These are phyloP conservation scores for Pygocentrus nattereri DNA, from an alignment of 2,797 vertebrate genomes.

Conservation along the genomic window DNA sequence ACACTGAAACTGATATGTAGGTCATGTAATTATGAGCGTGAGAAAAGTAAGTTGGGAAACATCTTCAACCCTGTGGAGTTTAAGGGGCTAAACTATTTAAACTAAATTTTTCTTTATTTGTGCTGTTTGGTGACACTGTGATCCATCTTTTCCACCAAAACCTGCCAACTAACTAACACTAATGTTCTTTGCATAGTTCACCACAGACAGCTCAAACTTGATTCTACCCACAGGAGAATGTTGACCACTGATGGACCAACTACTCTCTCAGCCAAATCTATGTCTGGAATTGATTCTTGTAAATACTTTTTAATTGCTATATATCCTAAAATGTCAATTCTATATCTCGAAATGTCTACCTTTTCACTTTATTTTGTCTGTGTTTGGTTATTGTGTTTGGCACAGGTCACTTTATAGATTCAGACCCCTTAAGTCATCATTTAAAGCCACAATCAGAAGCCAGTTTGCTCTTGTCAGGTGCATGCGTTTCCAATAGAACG, in stretches of 20 bases:
- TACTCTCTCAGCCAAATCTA: slow-evolving; percentile 40
- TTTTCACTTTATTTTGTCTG: slow-evolving; percentile 66
- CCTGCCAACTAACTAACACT: slow-evolving; percentile 21
- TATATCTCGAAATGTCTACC: slow-evolving; percentile 51
- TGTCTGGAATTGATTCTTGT: slow-evolving; percentile 65
- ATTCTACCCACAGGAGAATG: slow-evolving; percentile 17
- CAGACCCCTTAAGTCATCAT: slow-evolving; percentile 56
- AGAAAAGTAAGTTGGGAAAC: background rate
- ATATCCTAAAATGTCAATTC: slow-evolving; percentile 48
- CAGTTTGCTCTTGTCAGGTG: background rate
- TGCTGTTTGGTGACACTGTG: slow-evolving; percentile 36
- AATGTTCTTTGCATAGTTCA: slow-evolving; percentile 18
- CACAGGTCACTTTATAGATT: slow-evolving; percentile 82
- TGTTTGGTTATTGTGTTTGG: slow-evolving; percentile 72
- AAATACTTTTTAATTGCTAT: slow-evolving; percentile 72
- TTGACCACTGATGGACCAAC: slow-evolving; percentile 21
- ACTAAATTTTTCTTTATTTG: background rate
- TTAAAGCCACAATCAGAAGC: slow-evolving; percentile 11
- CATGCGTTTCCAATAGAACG: background rate
- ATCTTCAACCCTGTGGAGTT: background rate
- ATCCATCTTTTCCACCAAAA: background rate
- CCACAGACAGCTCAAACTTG: slow-evolving; percentile 3
- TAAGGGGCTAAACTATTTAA: slow-evolving; percentile 8
- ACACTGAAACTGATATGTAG: background rate
- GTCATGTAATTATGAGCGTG: background rate